Percentiles rank a stretch among this genome's conserved stretches.
phyloP scores from a whole-genome alignment of 2,888 invertebrate species.

The Eupithecia vulgata region DNA sequence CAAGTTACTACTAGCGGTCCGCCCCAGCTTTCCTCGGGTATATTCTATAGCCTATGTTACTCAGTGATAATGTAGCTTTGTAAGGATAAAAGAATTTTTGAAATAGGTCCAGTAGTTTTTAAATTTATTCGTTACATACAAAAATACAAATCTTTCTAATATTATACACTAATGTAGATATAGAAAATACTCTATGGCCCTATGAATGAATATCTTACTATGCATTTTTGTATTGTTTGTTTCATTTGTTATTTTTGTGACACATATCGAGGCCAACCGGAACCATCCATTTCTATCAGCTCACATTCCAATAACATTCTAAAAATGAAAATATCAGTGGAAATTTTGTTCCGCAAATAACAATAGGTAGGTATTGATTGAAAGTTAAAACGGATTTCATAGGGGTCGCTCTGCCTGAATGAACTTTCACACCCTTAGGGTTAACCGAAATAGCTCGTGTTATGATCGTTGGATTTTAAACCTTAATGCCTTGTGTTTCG shows the following conservation, averaged over 20 bases:
- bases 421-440: constrained; percentile 61
- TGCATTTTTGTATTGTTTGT: background rate
- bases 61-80: too few relatives aligned
- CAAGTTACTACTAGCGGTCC: too few relatives aligned
- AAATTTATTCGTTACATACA: too few relatives aligned
- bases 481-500: constrained; percentile 17
- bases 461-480: constrained; percentile 26
- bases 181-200: background rate
- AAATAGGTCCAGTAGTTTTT: too few relatives aligned
- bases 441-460: constrained; percentile 57
- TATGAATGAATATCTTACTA: background rate
- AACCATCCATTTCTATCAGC: background rate
- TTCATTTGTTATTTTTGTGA: background rate
- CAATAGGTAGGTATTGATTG: constrained; percentile 45
- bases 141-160: too few relatives aligned
- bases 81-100: too few relatives aligned
- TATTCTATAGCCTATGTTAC: too few relatives aligned
- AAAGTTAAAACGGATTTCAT: constrained; percentile 54
- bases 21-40: too few relatives aligned
- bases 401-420: constrained; percentile 61
- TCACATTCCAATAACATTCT: background rate
- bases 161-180: too few relatives aligned
- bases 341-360: constrained; percentile 15
- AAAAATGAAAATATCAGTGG: background rate
- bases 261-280: background rate